These are phyloP conservation scores for Portevinia maculata DNA, from an alignment of 2,888 invertebrate genomes.

Conservation along the genomic window DNA sequence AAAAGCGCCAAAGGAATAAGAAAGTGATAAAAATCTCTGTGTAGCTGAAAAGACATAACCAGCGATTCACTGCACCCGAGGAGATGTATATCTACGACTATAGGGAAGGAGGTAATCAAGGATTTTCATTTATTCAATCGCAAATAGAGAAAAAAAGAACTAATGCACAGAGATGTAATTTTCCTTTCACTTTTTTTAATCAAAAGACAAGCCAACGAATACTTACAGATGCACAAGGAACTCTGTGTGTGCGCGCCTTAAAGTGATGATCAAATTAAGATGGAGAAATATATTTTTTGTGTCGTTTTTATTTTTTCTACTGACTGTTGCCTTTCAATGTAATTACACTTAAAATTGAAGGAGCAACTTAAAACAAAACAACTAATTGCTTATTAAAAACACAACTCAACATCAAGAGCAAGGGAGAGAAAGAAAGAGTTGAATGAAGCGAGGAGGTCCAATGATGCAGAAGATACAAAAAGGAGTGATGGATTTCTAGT, in stretches of 20 bases:
- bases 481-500: constrained; percentile 18
- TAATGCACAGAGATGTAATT: constrained; percentile 15
- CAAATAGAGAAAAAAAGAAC: background rate
- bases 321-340: constrained; percentile 6
- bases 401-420: constrained; percentile 1
- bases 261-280: constrained; percentile 35
- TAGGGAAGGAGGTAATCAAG: constrained; percentile 18
- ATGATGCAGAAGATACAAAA: too few species aligned
- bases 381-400: constrained; percentile 63
- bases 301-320: background rate
- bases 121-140: constrained; percentile 30
- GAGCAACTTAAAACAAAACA: constrained; percentile 39
- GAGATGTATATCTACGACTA: background rate
- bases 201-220: too few species aligned
- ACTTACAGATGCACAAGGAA: background rate
- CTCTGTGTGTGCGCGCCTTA: constrained; percentile 1
- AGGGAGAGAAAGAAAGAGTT: background rate
- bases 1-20: background rate
- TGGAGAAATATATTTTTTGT: constrained; percentile 8
- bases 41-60: constrained; percentile 9
- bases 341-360: constrained; percentile 30
- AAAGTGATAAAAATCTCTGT: constrained; percentile 30
- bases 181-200: too few species aligned
- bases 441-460: background rate
- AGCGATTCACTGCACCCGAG: constrained; percentile 21